Conservation (phyloP, 2,113 vertebrate genomes). For the Sinocyclocheilus anophthalmus region DNA sequence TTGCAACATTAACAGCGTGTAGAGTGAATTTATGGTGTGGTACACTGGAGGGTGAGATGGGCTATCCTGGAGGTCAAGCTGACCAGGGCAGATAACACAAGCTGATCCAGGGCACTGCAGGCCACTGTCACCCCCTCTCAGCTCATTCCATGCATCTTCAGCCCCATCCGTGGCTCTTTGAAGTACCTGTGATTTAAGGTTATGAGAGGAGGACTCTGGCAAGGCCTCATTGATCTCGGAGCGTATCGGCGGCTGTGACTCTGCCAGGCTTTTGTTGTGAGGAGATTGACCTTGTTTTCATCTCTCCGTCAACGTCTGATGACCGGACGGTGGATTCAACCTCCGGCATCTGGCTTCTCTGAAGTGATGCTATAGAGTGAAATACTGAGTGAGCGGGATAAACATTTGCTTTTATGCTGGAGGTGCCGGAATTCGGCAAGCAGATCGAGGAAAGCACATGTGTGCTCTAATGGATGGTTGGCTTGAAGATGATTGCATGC, state of each 20-base stretch:
- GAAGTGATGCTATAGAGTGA: conserved; percentile 52
- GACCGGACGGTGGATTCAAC: conserved; percentile 35
- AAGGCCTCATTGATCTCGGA: conserved; percentile 58
- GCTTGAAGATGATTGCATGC: conserved; percentile 19
- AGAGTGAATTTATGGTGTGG: conserved; percentile 59
- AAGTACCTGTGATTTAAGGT: conserved; percentile 66
- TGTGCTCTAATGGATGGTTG: conserved; percentile 20
- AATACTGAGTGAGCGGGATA: conserved; percentile 60
- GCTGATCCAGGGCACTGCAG: conserved; percentile 45
- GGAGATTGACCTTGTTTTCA: conserved; percentile 53
- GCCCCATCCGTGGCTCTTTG: conserved; percentile 54
- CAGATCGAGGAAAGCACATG: conserved; percentile 33
- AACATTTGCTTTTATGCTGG: conserved; percentile 53
- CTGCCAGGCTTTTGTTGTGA: conserved; percentile 46
- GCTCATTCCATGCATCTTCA: conserved; percentile 29
- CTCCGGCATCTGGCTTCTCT: conserved; percentile 52
- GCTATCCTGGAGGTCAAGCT: conserved; percentile 48
- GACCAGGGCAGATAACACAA: conserved; percentile 58
- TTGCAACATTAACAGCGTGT: conserved; percentile 48
- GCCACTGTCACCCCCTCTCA: conserved; percentile 31
- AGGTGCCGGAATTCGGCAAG: conserved; percentile 50
- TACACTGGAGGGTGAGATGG: conserved; percentile 48
- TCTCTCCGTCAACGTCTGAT: conserved; percentile 37
- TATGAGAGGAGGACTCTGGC: conserved; percentile 43
- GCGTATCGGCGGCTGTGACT: conserved; percentile 44